Conservation (phyloP, 2,113 vertebrate species). For the Desmodus rotundus region DNA sequence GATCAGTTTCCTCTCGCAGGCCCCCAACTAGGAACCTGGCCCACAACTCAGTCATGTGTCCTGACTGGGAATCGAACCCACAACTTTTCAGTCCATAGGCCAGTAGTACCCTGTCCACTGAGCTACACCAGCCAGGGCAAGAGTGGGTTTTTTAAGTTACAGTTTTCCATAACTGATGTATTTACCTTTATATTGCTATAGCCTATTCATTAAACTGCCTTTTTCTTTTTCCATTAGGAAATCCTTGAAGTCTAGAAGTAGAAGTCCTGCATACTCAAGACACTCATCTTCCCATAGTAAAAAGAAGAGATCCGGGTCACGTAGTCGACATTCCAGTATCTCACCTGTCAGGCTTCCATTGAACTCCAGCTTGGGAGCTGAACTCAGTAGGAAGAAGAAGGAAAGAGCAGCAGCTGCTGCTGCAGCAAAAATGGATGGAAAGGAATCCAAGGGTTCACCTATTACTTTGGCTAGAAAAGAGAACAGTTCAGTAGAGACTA, state of each 20-base stretch:
- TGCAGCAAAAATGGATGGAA: slow-evolving; percentile 86
- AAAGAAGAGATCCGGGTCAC: slow-evolving; percentile 90
- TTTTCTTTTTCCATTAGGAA: slow-evolving; percentile 80
- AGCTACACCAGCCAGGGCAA: no score
- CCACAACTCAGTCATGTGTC: no score
- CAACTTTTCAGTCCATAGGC: no score
- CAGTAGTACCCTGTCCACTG: no score
- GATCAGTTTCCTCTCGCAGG: no score
- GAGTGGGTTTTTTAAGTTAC: background rate
- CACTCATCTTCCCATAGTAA: slow-evolving; percentile 95
- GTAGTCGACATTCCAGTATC: slow-evolving; percentile 91
- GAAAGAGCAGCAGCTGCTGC: slow-evolving; percentile 92
- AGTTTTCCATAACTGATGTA: background rate
- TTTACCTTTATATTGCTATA: slow-evolving; percentile 1
- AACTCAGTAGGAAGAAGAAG: slow-evolving; percentile 94
- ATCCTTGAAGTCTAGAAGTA: slow-evolving; percentile 92
- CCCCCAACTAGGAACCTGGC: no score
- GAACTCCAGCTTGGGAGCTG: slow-evolving; percentile 95
- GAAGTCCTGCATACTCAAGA: slow-evolving; percentile 90
- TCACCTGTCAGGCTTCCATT: slow-evolving; percentile 91
- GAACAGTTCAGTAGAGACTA: slow-evolving; percentile 80
- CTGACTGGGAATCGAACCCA: no score
- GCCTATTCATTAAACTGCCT: background rate
- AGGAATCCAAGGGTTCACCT: slow-evolving; percentile 82
- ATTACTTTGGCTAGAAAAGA: slow-evolving; percentile 79